Base-by-base conservation (phyloP, 2,888 invertebrate genomes). In the Andrena dorsata region DNA sequence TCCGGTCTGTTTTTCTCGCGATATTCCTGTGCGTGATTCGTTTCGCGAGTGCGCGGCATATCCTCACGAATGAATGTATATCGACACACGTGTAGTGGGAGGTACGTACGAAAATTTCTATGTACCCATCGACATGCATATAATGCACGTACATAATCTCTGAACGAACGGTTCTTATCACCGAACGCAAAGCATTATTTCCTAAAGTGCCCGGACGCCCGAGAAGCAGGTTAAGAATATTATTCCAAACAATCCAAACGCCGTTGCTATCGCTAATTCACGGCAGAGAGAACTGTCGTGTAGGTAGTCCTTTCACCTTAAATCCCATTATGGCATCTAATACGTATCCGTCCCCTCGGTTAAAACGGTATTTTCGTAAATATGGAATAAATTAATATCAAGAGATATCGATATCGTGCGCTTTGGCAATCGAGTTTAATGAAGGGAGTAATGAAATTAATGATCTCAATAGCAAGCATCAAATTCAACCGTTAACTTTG, bases 21-120 rank as follows among this genome's bases (percentile, higher is more conserved):
- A 80, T 66, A 72, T 61, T 66, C 47, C 35, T 72, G 73, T 73
- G 80, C 68, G 80, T 80, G 80, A 65, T 56, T 68, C 28, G 32
- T 35, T 64, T 41, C 41, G 49, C 35, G 72, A 56, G 63, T 80
- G 72, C 49, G 72, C 61, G 28, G 30, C 13, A 30, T 53, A 51
- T 51, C 70, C 30, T 78, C 53, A 8, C 47, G 47, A 66, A 61
- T 61, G 49, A 58, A 65, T 70, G 53, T 49, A 20, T 56, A 53
- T 20, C 28, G 10, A 60, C 66, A 26, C 35, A 26, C 47, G 61
- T 68, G 53, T 56, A 10, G 61, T 32, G 5, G 23, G 66, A 80
- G 80, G 80, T 79, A 80, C 16, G 80, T 80, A 80, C 56, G 61
- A 20, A 32, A 63, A 61, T 72, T 23, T 66, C 8, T 41, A 41